Evolutionary conservation across 2,888 invertebrate species (phyloP), one percentile per base, ranked within the genome.

Genomic region (Mythimna vitellina): DNA sequence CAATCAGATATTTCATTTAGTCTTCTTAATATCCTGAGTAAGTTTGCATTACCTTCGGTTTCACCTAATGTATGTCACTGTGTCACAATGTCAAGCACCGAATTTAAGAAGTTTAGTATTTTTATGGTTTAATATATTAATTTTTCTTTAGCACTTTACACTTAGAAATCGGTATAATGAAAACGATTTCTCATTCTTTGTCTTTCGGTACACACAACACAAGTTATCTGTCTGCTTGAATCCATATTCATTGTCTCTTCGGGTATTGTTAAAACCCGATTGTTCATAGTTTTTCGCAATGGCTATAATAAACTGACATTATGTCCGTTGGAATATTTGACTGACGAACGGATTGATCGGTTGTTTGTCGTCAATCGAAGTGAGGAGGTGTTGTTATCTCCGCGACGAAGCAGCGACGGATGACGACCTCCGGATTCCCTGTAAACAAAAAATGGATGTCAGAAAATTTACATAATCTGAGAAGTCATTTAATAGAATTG

Each of bases 341-440:
- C 82, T 3, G 95, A 95, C 2, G 95, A 95, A 20, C 95, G 86
- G 20, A 94, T 77, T 0, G 95, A 95, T 20, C 95, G 85, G 58
- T 95, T 80, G 69, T 80, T 92, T 0, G 95, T 94, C 0, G 95
- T 96, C 69, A 95, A 82, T 60, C 96, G 88, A 1, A 95, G 90
- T 22, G 96, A 96, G 0, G 96, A 96, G 0, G 94, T 95, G 71
- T 93, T 94, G 76, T 93, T 92, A 75, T 96, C 95, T 0, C 94
- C 94, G 2, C 95, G 93, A 0, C 95, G 93, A 0, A 95, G 87
- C 3, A 94, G 84, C 0, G 96, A 96, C 0, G 94, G 94, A n/a
- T 93, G 95, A 3, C 90, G 91, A 1, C 93, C 95, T 20, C 93
- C 94, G 0, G 95, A 95, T 80, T 96, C 95, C 82, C 96, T 96